Evolutionary conservation across 2,797 vertebrate genomes (phyloP).

Genomic region (Gymnoscopelus braueri): DNA sequence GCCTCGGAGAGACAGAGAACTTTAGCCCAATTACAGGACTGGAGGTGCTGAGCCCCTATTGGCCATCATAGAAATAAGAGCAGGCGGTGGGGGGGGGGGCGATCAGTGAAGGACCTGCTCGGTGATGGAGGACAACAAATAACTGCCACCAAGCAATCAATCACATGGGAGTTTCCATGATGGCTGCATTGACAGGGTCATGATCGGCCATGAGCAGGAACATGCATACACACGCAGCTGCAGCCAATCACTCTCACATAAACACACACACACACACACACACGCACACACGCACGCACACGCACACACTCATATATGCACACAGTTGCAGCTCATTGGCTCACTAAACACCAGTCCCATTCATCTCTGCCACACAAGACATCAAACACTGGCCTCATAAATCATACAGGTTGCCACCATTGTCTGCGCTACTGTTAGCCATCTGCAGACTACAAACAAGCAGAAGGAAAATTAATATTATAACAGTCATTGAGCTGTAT

Average conservation of each 20-base stretch:
- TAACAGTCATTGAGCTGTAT: slow-evolving; percentile 47
- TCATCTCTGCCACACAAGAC: slow-evolving; percentile 60
- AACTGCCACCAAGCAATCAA: slow-evolving; percentile 62
- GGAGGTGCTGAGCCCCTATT: slow-evolving; percentile 25
- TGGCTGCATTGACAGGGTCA: slow-evolving; percentile 39
- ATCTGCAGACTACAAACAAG: slow-evolving; percentile 50
- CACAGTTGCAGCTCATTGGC: slow-evolving; percentile 57
- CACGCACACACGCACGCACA: neutral
- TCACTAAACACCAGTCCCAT: slow-evolving; percentile 63
- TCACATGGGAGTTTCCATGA: slow-evolving; percentile 55
- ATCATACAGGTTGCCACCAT: slow-evolving; percentile 60
- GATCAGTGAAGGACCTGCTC: slow-evolving; percentile 25
- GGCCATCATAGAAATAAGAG: slow-evolving; percentile 45
- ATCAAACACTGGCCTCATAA: slow-evolving; percentile 65
- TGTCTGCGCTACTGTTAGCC: slow-evolving; percentile 43
- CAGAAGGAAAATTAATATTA: slow-evolving; percentile 59
- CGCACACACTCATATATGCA: neutral
- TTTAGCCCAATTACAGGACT: slow-evolving; percentile 4
- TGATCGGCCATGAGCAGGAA: slow-evolving; percentile 11
- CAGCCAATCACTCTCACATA: neutral
- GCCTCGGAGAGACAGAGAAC: slow-evolving; percentile 38
- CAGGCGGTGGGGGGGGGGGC: neutral
- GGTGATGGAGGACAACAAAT: slow-evolving; percentile 50
- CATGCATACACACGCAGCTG: neutral
- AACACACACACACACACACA: neutral